Evolutionary conservation across 2,888 invertebrate species (phyloP), one percentile per base, ranked within the genome.

Genomic region (Nasonovia ribisnigri): DNA sequence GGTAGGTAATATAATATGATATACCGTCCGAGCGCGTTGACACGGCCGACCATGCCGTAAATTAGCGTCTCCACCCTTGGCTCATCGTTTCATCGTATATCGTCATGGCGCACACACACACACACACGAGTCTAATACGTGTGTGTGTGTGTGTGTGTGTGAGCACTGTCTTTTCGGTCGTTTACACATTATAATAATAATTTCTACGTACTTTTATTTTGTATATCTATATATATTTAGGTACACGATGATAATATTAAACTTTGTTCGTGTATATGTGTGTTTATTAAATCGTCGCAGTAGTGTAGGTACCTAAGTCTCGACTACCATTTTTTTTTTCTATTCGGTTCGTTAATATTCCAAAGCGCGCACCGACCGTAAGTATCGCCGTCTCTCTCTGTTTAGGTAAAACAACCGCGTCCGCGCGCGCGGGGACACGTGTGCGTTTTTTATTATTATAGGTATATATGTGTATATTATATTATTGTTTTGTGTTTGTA

Each of bases 321-420:
- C n/a, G 87, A 88, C 87, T 88, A 88, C 87, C 86, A 46, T 86
- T 86, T 88, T 88, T 48, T 88, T 54, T 88, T 57, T 3, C 42
- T 51, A n/a, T 90, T 48, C 26, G n/a, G 46, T 60, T 87, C 57
- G 60, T 88, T 93, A 90, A 90, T 93, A 93, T 93, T 93, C 92
- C 60, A 84, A 84, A 93, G 60, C 84, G 90, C 84, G 6, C 90
- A n/a, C 42, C 92, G 87, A 46, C 46, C 54, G 42, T 54, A 43
- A 84, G 43, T 29, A 43, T 26, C 2, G 67, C 24, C 67, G 88
- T 43, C 92, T 46, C 77, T 46, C 51, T 54, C 51, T 42, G 42
- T 67, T 92, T 90, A 93, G 60, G 90, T 93, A 93, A 93, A 90
- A 90, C 84, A 48, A 84, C 84, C 84, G 93, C 93, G 89, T 93